Conservation (phyloP, 2,113 vertebrate genomes). For the Paraplagusia blochii region DNA sequence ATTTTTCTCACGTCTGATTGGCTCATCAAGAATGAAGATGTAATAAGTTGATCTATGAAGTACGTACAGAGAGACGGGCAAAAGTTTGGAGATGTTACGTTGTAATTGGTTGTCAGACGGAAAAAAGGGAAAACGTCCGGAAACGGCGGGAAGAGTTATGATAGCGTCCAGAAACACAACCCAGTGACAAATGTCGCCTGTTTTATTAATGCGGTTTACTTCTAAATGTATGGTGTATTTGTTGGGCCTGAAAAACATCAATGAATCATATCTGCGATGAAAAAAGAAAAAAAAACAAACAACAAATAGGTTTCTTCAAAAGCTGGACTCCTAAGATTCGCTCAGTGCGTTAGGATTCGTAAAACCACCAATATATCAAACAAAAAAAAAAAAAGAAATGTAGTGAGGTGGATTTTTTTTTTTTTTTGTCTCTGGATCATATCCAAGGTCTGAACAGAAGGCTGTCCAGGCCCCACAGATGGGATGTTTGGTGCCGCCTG, state of each 20-base stretch:
- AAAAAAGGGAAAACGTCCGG: conserved; percentile 5
- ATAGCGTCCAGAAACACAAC: not conserved
- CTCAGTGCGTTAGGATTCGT: conserved; percentile 41
- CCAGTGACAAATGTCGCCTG: not conserved
- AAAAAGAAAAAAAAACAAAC: conserved; percentile 13
- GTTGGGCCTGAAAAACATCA: conserved; percentile 1
- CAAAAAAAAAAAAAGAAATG: conserved; percentile 43
- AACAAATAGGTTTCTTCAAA: conserved; percentile 8
- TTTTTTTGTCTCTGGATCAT: conserved; percentile 13
- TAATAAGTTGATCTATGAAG: no score
- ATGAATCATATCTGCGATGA: not conserved
- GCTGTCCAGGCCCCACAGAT: conserved; percentile 7
- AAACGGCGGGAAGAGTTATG: not conserved
- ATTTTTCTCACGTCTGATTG: not conserved
- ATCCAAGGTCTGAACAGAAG: conserved; percentile 19
- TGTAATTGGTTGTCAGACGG: conserved; percentile 5
- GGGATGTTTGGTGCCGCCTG: conserved; percentile 10
- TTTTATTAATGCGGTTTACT: not conserved
- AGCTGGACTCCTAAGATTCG: not conserved
- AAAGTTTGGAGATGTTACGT: conserved; percentile 5
- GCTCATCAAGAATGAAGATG: no score
- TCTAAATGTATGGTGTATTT: conserved; percentile 16
- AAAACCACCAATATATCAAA: conserved; percentile 30
- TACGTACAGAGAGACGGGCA: no score
- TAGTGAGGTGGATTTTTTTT: conserved; percentile 7